These are phyloP conservation scores for Oreochromis mossambicus DNA, from an alignment of 2,797 vertebrate species.

Conservation along the genomic window DNA sequence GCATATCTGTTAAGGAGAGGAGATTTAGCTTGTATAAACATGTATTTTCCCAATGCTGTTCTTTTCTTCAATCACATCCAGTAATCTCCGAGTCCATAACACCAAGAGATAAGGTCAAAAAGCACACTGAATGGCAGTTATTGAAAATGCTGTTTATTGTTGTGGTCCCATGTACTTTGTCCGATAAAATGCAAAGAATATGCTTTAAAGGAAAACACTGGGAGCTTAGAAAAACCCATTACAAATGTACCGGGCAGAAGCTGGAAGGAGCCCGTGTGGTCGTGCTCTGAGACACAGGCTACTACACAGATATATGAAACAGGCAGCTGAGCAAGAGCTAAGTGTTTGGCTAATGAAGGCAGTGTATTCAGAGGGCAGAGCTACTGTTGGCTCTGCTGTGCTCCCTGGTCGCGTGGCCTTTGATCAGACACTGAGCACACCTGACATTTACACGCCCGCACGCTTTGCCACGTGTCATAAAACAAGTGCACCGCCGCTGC, in stretches of 20 bases:
- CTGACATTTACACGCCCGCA: conserved; percentile 94
- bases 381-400: conserved; percentile 67
- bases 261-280: neutral
- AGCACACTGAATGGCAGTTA: conserved; percentile 33
- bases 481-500: conserved; percentile 67
- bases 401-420: conserved; percentile 74
- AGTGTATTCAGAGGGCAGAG: conserved; percentile 65
- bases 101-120: conserved; percentile 47
- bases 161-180: conserved; percentile 22
- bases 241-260: neutral
- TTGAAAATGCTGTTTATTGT: conserved; percentile 48
- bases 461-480: conserved; percentile 77
- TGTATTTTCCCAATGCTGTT: conserved; percentile 56
- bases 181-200: conserved; percentile 39
- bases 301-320: neutral
- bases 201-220: conserved; percentile 33
- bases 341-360: conserved; percentile 70
- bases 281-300: neutral
- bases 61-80: conserved; percentile 68
- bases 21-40: conserved; percentile 70
- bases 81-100: conserved; percentile 61
- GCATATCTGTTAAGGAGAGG: conserved; percentile 73
- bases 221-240: conserved; percentile 21
- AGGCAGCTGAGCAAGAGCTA: conserved; percentile 45
- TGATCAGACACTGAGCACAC: conserved; percentile 79